Conservation (phyloP, 2,113 vertebrate species). For the Rhinoptilus africanus region DNA sequence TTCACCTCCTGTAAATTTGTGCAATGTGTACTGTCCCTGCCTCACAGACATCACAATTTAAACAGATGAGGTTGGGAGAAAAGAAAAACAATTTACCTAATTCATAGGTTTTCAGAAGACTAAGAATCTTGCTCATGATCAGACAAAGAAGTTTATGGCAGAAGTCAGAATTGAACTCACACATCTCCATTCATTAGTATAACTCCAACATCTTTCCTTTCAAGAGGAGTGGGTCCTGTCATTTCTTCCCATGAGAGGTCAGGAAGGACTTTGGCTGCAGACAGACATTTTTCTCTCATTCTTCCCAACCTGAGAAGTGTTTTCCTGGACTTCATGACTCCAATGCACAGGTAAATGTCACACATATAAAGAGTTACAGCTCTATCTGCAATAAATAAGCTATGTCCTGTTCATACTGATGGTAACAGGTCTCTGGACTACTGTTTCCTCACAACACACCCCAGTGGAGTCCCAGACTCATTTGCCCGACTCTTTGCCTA, state of each 20-base stretch:
- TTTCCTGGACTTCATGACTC: neutral
- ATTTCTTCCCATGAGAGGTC: neutral
- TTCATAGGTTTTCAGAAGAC: neutral
- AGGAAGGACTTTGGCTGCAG: neutral
- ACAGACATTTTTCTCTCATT: neutral
- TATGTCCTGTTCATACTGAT: neutral
- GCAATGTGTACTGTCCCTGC: neutral
- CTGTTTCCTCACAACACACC: neutral
- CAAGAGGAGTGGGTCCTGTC: neutral
- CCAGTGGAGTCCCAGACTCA: neutral
- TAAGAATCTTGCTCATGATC: neutral
- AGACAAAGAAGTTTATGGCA: neutral
- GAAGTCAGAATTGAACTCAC: neutral
- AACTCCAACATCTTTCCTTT: neutral
- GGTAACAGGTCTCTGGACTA: neutral
- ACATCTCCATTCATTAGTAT: neutral
- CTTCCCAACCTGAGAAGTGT: neutral
- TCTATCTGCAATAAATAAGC: neutral
- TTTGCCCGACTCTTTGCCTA: neutral
- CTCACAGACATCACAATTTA: neutral
- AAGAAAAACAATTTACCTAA: neutral
- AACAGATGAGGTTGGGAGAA: neutral
- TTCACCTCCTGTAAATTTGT: neutral
- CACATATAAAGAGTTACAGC: neutral
- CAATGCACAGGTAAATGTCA: neutral